Percentiles rank a stretch among this genome's conserved stretches.
phyloP scores from a whole-genome alignment of 2,113 vertebrate species.

The Vireo altiloquus region DNA sequence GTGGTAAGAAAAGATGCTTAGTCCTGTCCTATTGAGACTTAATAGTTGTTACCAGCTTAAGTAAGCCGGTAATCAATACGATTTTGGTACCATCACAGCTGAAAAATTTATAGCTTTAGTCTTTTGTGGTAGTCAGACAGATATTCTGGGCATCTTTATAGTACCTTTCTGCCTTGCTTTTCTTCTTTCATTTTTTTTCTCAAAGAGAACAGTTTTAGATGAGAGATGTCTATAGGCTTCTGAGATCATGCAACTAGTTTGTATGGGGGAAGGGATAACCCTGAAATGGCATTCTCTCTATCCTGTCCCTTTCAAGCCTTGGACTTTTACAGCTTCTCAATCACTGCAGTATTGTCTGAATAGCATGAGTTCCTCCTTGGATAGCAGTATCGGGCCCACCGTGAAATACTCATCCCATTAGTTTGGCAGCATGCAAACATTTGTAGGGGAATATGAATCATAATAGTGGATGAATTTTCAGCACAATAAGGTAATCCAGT shows the following conservation, averaged over 20 bases:
- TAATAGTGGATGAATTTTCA: background rate
- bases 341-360: background rate
- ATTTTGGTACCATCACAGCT: background rate
- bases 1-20: background rate
- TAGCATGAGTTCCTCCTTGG: background rate
- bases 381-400: background rate
- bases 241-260: background rate
- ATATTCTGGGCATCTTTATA: background rate
- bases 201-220: background rate
- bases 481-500: background rate
- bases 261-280: background rate
- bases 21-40: background rate
- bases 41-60: background rate
- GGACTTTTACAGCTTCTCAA: background rate
- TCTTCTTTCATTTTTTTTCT: background rate
- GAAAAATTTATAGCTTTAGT: background rate
- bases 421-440: background rate
- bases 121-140: background rate
- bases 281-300: background rate
- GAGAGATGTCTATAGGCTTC: background rate
- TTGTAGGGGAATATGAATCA: background rate
- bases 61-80: rapidly evolving
- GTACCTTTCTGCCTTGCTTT: background rate
- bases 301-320: background rate
- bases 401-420: background rate